phyloP scores from a whole-genome alignment of 2,888 invertebrate genomes.

The Gonocerus acuteangulatus region DNA sequence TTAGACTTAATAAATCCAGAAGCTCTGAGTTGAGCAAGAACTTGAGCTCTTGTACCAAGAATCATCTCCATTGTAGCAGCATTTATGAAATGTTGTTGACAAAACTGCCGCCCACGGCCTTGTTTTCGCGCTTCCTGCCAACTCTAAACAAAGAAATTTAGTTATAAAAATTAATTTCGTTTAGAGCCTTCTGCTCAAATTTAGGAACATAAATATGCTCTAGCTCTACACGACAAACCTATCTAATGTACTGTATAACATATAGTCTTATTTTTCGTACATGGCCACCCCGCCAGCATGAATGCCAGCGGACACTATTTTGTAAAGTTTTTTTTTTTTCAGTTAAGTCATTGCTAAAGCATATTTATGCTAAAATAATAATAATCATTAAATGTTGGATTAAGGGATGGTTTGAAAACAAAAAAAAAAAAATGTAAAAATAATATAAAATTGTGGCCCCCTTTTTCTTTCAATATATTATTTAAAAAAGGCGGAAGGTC shows the following conservation, averaged over 20 bases:
- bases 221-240: not conserved
- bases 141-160: constrained; percentile 35
- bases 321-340: not conserved
- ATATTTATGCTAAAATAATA: no score
- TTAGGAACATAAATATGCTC: no score
- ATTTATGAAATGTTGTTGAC: constrained; percentile 67
- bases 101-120: constrained; percentile 62
- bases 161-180: not conserved
- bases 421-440: no score
- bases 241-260: not conserved
- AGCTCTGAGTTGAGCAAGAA: constrained; percentile 70
- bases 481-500: no score
- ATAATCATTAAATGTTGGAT: no score
- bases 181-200: no score
- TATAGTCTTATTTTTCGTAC: no score
- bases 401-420: no score
- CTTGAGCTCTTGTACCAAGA: constrained; percentile 70
- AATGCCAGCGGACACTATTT: not conserved
- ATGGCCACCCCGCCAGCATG: no score
- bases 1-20: constrained; percentile 62
- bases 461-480: no score
- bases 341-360: no score
- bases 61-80: constrained; percentile 85
- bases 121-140: constrained; percentile 51
- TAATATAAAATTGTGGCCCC: no score